These are phyloP conservation scores for Neotoxoptera formosana DNA, from an alignment of 1,140 invertebrate species.

Conservation along the genomic window DNA sequence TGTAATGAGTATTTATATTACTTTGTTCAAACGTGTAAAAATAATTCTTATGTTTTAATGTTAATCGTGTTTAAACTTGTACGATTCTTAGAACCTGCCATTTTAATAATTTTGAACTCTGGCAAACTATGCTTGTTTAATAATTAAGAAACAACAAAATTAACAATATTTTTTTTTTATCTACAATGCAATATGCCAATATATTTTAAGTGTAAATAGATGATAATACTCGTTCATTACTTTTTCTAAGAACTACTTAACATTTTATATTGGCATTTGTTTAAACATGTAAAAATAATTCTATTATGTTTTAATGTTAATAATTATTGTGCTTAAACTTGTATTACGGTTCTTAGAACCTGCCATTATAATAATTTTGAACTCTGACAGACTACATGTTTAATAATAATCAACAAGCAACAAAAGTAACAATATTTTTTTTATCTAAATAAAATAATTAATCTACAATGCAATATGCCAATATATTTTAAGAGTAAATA, in stretches of 20 bases:
- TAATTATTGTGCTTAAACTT: too few species aligned
- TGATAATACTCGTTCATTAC: background rate
- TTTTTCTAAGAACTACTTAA: too few species aligned
- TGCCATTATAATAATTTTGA: background rate
- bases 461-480: background rate
- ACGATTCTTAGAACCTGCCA: background rate
- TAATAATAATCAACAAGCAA: too few species aligned
- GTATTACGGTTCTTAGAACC: background rate
- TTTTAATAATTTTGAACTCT: background rate
- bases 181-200: background rate
- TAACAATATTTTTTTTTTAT: background rate
- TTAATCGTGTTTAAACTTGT: too few species aligned
- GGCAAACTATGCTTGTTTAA: background rate
- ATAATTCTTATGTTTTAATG: background rate
- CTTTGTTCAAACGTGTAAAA: background rate
- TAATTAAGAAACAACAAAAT: too few species aligned
- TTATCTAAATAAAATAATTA: background rate
- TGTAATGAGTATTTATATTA: background rate
- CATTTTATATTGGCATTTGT: too few species aligned
- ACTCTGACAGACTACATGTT: background rate
- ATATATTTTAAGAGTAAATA: background rate
- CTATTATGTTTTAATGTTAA: background rate
- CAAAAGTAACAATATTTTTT: too few species aligned
- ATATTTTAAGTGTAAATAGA: background rate
- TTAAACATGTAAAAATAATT: too few species aligned